Conservation (phyloP, 2,797 vertebrate species). For the Okamejei kenojei region DNA sequence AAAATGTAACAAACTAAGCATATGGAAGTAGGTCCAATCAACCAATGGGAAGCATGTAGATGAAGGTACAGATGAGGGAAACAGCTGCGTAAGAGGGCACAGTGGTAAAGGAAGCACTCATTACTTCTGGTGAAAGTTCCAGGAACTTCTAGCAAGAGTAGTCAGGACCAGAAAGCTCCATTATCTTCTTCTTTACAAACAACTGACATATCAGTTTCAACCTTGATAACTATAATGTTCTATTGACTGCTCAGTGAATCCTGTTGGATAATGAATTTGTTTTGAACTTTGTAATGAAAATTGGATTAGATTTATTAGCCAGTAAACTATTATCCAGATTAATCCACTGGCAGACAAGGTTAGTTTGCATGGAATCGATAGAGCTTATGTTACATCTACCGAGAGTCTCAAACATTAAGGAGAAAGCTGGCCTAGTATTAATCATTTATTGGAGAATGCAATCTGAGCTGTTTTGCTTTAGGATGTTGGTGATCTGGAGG, state of each 20-base stretch:
- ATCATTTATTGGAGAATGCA: neutral
- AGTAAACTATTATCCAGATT: neutral
- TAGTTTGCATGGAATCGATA: neutral
- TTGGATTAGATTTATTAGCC: neutral
- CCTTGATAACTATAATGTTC: neutral
- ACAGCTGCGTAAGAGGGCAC: neutral
- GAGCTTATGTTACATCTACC: neutral
- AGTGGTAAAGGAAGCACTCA: neutral
- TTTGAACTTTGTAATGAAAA: neutral
- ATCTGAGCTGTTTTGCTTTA: neutral
- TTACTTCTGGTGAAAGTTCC: neutral
- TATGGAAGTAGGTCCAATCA: neutral
- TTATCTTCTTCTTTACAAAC: neutral
- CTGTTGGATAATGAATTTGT: neutral
- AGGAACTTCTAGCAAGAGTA: neutral
- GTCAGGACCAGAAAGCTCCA: neutral
- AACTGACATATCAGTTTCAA: neutral
- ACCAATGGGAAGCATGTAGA: neutral
- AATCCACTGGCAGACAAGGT: neutral
- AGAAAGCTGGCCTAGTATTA: neutral
- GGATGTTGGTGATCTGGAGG: neutral
- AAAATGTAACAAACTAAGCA: neutral
- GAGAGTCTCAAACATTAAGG: neutral
- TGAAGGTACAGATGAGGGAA: neutral
- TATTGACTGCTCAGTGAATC: neutral